phyloP scores from a whole-genome alignment of 1,140 invertebrate species.

The Penaeus chinensis region DNA sequence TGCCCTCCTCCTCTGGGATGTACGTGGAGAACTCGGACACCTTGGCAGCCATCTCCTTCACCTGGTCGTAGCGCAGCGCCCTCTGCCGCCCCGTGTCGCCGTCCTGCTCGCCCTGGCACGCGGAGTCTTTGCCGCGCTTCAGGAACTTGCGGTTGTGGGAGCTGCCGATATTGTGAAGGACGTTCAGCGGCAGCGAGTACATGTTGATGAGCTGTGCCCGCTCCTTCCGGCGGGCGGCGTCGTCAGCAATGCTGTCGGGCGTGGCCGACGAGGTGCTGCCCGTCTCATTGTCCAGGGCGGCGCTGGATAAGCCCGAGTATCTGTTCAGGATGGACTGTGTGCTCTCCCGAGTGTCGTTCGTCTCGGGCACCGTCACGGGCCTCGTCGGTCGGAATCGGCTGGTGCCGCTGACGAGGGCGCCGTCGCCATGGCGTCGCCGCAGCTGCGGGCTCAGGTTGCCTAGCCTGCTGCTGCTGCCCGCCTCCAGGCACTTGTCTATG shows the following conservation, averaged over 20 bases:
- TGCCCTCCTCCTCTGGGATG: slow-evolving; percentile 59
- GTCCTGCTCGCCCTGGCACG: slow-evolving; percentile 21
- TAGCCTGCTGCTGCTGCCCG: slow-evolving; percentile 14
- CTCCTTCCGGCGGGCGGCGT: slow-evolving; percentile 57
- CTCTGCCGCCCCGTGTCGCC: slow-evolving; percentile 19
- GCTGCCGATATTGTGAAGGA: slow-evolving; percentile 56
- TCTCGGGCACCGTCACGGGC: slow-evolving; percentile 53
- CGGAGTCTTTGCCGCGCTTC: slow-evolving; percentile 52
- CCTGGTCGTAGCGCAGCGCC: slow-evolving; percentile 58
- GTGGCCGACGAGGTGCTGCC: slow-evolving; percentile 51
- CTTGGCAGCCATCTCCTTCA: slow-evolving; percentile 61
- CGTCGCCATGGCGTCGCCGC: slow-evolving; percentile 44
- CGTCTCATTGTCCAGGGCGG: slow-evolving; percentile 38
- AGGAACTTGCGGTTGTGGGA: slow-evolving; percentile 56
- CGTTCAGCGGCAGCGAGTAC: slow-evolving; percentile 62
- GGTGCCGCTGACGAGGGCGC: slow-evolving; percentile 30
- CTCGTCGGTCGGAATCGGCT: slow-evolving; percentile 20
- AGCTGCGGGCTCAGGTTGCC: slow-evolving; percentile 43
- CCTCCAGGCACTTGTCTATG: slow-evolving; percentile 48
- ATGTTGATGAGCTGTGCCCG: slow-evolving; percentile 62
- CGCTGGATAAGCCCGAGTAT: slow-evolving; percentile 47
- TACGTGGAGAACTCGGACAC: slow-evolving; percentile 49
- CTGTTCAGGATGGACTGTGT: slow-evolving; percentile 50
- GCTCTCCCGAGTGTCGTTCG: slow-evolving; percentile 39
- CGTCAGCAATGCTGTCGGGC: slow-evolving; percentile 54